A percentile compares a stretch with the other conserved stretches of the same genome.
phyloP scores from a whole-genome alignment of 2,888 invertebrate species.

The Tenthredo scrophulariae region DNA sequence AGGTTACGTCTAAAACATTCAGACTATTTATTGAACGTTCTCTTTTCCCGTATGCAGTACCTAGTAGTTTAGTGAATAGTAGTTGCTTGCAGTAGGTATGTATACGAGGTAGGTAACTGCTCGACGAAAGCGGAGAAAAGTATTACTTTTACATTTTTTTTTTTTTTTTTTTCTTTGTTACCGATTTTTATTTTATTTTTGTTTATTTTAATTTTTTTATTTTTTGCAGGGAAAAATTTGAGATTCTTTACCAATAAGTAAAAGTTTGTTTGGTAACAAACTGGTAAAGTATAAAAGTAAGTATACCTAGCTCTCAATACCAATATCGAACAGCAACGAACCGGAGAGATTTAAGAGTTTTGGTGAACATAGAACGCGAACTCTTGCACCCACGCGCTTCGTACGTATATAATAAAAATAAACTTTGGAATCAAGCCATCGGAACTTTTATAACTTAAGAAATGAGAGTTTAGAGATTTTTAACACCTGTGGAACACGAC shows the following conservation, averaged over 20 bases:
- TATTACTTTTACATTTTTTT: neutral
- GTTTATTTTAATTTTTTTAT: neutral
- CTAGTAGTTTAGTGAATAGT: neutral
- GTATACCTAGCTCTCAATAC: neutral
- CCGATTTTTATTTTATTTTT: neutral
- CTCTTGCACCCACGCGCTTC: neutral
- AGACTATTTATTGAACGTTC: slow-evolving; percentile 27
- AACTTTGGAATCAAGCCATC: slow-evolving; percentile 46
- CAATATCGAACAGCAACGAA: slow-evolving; percentile 3
- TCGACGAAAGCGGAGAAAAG: neutral
- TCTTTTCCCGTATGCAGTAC: neutral
- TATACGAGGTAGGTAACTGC: neutral
- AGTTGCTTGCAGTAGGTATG: neutral
- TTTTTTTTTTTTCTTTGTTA: no score
- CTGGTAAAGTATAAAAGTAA: slow-evolving; percentile 18
- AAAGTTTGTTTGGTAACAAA: slow-evolving; percentile 36
- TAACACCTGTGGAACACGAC: slow-evolving; percentile 31
- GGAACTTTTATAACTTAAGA: slow-evolving; percentile 8
- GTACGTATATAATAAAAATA: slow-evolving; percentile 46
- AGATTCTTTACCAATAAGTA: neutral
- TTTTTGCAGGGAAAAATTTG: neutral
- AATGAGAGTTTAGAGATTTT: slow-evolving; percentile 14
- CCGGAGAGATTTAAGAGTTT: slow-evolving; percentile 40
- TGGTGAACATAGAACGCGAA: neutral
- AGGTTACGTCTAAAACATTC: neutral